Base-by-base conservation (phyloP, 2,113 vertebrate genomes). In the Irena cyanogastra region DNA sequence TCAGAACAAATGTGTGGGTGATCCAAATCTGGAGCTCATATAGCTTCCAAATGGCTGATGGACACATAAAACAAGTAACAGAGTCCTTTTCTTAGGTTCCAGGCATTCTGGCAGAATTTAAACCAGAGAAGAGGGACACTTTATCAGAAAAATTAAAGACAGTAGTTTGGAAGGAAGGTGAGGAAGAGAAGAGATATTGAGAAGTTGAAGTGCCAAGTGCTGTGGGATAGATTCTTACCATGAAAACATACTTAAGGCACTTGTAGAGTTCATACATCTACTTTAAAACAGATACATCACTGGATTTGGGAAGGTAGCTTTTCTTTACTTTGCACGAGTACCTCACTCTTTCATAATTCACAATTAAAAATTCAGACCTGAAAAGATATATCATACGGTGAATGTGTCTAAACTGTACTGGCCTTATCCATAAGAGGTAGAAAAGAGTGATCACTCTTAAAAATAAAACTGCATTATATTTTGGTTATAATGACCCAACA, bases 1-100 rank as follows among this genome's bases (percentile, higher is more conserved):
- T 87, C 64, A 74, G 82, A 94, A 90, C 50, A 86, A 95, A 93
- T 30, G 90, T 77, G 82, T 96, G 87, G 93, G 85, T 88, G 94
- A 94, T 66, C 50, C 54, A 93, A 72, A 95, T 91, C 87, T 88
- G 78, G 68, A 95, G 59, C 70, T 94, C 63, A 85, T 70, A 87
- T 77, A 82, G 33, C 37, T 95, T 93, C 39, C 59, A 91, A 66
- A 81, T 87, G 56, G 91, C 63, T 87, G 89, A 89, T 49, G 69
- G 60, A 74, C 68, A 44, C 37, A 63, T 37, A 72, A 83, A 77
- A 59, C n/a, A 95, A 94, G 53, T 65, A 65, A 69, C 18, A 86
- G 35, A 80, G 15, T 57, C 45, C 33, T 90, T 93, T 90, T 53
- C 70, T 83, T 65, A 59, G 59, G 9, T 88, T 86, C 13, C 19